Evolutionary conservation across 2,888 invertebrate species (phyloP), one percentile per base, ranked within the genome.

Genomic region (Hydrotaea diabolus): DNA sequence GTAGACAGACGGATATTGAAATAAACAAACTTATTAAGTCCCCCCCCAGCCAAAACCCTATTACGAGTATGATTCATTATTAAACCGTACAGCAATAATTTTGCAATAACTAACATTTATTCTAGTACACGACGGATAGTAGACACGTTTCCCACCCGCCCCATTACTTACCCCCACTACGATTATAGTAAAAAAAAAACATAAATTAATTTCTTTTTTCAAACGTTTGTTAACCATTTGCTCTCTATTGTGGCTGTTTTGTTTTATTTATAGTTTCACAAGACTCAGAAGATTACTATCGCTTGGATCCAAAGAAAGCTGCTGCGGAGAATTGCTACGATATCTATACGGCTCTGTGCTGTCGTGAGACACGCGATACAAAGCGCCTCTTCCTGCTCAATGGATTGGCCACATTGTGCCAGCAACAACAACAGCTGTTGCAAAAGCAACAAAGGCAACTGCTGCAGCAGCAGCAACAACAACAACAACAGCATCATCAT

Each of bases 311-410:
- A 87, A 93, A 93, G 88, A 94, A 94, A 92, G 93, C 94, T 89
- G 93, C 94, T 43, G 93, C 94, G 89, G 94, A 94, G 90, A 95
- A 94, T 93, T 94, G 95, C 84, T 94, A 93, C 88, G 94, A 95
- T 89, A 94, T 95, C 82, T 93, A 95, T 88, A 93, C 93, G 88
- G 94, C 94, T 87, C 92, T 95, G 82, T 95, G 95, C 90, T 86
- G 89, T 81, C 90, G 89, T 80, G 90, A 91, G 83, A 94, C 95
- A 83, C 94, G 95, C 83, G 97, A 97, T 92, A 95, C 94, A 85
- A 96, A 95, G 91, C 96, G 96, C 91, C 93, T 98, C 88, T 96
- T 96, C 87, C 96, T 97, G 92, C 94, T 98, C 89, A 98, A 98
- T 94, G 96, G 95, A 85, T 95, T 98, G 93, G 97, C 97, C 79